These are phyloP conservation scores for Rhinatrema bivittatum DNA, from an alignment of 2,797 vertebrate genomes.

Conservation along the genomic window DNA sequence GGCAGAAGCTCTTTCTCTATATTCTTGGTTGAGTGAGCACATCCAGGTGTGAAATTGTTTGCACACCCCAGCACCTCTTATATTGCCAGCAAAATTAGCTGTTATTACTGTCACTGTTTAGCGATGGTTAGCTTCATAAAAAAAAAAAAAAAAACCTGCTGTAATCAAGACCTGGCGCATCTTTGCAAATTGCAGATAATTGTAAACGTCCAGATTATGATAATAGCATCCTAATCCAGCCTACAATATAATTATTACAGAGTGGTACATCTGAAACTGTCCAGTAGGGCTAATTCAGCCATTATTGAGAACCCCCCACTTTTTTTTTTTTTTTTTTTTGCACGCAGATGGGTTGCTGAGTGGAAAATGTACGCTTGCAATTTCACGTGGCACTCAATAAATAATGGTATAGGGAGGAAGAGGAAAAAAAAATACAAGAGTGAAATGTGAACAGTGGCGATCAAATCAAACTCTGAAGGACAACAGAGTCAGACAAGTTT, in stretches of 20 bases:
- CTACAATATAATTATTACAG: conserved; percentile 98
- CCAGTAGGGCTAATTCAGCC: conserved; percentile 96
- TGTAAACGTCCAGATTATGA: conserved; percentile 99
- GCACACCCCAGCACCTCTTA: conserved; percentile 98
- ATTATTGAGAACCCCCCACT: conserved; percentile 98
- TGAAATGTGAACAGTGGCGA: conserved; percentile 63
- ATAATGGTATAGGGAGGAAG: conserved; percentile 73
- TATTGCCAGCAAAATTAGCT: conserved; percentile 99
- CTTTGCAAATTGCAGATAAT: conserved; percentile 99
- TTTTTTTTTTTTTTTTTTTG: too few species aligned
- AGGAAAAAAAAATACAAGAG: conserved; percentile 57
- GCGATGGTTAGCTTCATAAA: conserved; percentile 95
- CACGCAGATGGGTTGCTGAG: conserved; percentile 86
- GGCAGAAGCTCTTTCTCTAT: conserved; percentile 68
- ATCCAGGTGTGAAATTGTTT: conserved; percentile 99
- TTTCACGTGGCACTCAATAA: conserved; percentile 91
- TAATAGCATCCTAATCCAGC: conserved; percentile 99
- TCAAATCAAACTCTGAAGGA: conserved; percentile 64
- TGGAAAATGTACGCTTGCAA: conserved; percentile 94
- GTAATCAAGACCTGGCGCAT: conserved; percentile 99
- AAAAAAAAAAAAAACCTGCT: conserved; percentile 66
- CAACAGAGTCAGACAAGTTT: conserved; percentile 54
- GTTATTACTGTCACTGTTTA: conserved; percentile 99
- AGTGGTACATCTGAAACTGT: conserved; percentile 98
- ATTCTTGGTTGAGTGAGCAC: conserved; percentile 89